A percentile compares a stretch with the other conserved stretches of the same genome.
Conservation (phyloP, 1,140 invertebrate genomes). For the Drosophila pachea region DNA sequence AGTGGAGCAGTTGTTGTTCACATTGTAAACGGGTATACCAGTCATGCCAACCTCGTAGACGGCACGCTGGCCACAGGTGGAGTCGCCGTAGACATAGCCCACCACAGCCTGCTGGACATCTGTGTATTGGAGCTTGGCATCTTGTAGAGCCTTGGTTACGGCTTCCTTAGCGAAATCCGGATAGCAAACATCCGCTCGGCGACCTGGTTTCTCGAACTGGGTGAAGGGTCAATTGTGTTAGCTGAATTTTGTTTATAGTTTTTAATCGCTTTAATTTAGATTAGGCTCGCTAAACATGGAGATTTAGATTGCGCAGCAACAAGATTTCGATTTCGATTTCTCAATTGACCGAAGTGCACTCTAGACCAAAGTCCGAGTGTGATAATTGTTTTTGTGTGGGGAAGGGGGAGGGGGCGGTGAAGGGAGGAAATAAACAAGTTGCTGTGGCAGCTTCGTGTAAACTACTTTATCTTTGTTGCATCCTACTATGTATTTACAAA, state of each 20-base stretch:
- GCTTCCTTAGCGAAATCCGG: conserved; percentile 97
- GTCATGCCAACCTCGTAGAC: conserved; percentile 97
- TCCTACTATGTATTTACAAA: neutral
- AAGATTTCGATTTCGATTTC: conserved; percentile 19
- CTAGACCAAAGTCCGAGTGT: conserved; percentile 65
- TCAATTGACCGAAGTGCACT: conserved; percentile 51
- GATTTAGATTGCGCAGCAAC: conserved; percentile 34
- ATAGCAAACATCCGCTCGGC: conserved; percentile 90
- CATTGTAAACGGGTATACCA: conserved; percentile 98
- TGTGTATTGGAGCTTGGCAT: conserved; percentile 90
- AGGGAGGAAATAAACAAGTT: conserved; percentile 7
- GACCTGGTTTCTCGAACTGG: conserved; percentile 89
- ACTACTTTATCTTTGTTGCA: conserved; percentile 11
- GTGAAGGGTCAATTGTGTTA: conserved; percentile 6
- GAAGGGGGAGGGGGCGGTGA: too few species aligned
- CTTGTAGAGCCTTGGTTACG: conserved; percentile 91
- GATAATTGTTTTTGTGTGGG: conserved; percentile 25
- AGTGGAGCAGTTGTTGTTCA: conserved; percentile 99
- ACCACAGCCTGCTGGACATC: conserved; percentile 93
- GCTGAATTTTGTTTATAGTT: conserved; percentile 12
- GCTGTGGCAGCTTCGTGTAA: conserved; percentile 22
- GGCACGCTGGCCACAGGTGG: conserved; percentile 96
- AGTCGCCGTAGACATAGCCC: conserved; percentile 98
- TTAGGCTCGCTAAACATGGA: neutral
- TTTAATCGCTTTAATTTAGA: conserved; percentile 50